A percentile compares a stretch with the other conserved stretches of the same genome.
Evolutionary conservation across 2,888 invertebrate species (phyloP).

Genomic region (Altica lythri): DNA sequence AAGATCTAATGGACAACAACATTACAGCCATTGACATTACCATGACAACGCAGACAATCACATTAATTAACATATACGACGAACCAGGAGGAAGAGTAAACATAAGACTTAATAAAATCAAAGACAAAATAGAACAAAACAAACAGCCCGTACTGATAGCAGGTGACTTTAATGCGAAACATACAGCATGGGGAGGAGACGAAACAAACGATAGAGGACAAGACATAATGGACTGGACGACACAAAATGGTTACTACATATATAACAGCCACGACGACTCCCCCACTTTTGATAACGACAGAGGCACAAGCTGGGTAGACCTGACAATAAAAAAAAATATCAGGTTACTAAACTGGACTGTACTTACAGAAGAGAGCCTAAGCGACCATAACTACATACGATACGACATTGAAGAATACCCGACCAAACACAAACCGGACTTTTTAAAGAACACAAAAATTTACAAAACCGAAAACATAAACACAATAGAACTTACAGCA

Average conservation of each 20-base stretch:
- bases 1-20: not conserved
- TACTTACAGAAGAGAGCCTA: conserved; percentile 27
- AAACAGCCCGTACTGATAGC: conserved; percentile 19
- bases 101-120: not conserved
- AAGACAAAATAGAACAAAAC: not conserved
- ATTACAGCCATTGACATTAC: not conserved
- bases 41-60: not conserved
- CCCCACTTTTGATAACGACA: conserved; percentile 26
- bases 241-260: conserved; percentile 9
- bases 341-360: conserved; percentile 18
- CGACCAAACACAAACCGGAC: not conserved
- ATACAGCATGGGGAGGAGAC: conserved; percentile 29
- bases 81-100: conserved; percentile 17
- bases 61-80: conserved; percentile 17
- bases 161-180: too few species aligned
- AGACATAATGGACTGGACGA: conserved; percentile 22
- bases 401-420: not conserved
- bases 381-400: conserved; percentile 33
- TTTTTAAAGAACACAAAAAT: too few species aligned
- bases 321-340: conserved; percentile 23
- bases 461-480: not conserved
- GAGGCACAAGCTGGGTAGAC: conserved; percentile 34
- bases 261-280: conserved; percentile 16
- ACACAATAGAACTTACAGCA: not conserved
- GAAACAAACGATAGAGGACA: conserved; percentile 25